Conservation (phyloP, 30 jellyfish, hydroid and myxozoan species). For the Aurelia aurita complex sp. Pacific region DNA sequence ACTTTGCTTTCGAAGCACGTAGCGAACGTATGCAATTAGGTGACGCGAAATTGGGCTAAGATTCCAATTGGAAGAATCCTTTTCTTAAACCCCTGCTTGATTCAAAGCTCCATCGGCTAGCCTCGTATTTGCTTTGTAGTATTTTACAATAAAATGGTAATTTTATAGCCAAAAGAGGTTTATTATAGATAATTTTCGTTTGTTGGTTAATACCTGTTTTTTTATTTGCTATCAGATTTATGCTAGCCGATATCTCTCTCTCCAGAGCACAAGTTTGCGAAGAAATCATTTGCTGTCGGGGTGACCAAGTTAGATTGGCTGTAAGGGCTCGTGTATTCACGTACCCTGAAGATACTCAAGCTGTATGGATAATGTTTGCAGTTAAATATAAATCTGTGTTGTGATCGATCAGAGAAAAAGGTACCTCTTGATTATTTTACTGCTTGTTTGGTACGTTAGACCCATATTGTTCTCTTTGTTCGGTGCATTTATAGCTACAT, state of each 20-base stretch:
- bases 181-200: no score
- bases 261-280: conserved; percentile 86
- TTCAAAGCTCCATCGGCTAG: no score
- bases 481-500: not conserved
- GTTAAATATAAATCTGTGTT: conserved; percentile 85
- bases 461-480: not conserved
- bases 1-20: no score
- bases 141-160: no score
- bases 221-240: no score
- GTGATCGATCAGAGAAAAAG: conserved; percentile 7
- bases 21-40: no score
- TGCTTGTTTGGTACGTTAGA: not conserved
- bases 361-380: conserved; percentile 96
- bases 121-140: no score
- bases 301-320: conserved; percentile 91
- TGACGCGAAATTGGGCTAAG: no score
- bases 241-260: not conserved
- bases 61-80: no score
- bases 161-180: no score
- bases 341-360: conserved; percentile 86
- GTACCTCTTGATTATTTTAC: not conserved
- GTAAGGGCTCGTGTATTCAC: conserved; percentile 88
- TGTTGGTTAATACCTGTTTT: no score
- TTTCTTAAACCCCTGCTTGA: no score
- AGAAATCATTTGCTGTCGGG: conserved; percentile 93